Percentiles rank a stretch among this genome's conserved stretches.
These are phyloP conservation scores for Elanus axillaris DNA, from an alignment of 2,113 vertebrate species.

Conservation along the genomic window DNA sequence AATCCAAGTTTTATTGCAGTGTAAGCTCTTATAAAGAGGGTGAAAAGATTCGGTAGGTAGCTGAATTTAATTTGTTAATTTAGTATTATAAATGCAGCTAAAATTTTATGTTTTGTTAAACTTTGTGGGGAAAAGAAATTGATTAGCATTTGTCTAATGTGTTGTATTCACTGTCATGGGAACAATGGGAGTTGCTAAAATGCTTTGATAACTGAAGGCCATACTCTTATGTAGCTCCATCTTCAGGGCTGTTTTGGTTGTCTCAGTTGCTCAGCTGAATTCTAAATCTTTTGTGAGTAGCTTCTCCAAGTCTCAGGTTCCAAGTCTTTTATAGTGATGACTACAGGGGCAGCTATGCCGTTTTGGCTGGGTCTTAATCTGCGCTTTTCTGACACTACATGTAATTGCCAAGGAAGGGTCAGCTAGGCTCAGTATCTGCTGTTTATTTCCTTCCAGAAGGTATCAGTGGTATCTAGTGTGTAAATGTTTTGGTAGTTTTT, in stretches of 20 bases:
- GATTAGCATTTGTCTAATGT: background rate
- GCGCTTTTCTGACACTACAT: background rate
- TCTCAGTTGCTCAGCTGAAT: background rate
- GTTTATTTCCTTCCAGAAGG: background rate
- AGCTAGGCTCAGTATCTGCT: background rate
- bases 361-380: background rate
- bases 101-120: background rate
- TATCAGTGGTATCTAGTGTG: background rate
- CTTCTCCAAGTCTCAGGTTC: background rate
- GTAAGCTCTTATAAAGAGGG: background rate
- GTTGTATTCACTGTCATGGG: background rate
- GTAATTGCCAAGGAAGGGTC: background rate
- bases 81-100: background rate
- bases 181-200: background rate
- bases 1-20: background rate
- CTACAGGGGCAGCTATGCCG: background rate
- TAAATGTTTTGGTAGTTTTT: background rate
- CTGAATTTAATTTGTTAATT: background rate
- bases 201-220: background rate
- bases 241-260: background rate
- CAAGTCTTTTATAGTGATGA: background rate
- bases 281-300: background rate
- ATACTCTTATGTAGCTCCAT: background rate
- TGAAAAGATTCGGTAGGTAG: background rate
- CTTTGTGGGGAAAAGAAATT: no score